A percentile compares a stretch with the other conserved stretches of the same genome.
phyloP scores from a whole-genome alignment of 2,113 vertebrate species.

The Eublepharis macularius region DNA sequence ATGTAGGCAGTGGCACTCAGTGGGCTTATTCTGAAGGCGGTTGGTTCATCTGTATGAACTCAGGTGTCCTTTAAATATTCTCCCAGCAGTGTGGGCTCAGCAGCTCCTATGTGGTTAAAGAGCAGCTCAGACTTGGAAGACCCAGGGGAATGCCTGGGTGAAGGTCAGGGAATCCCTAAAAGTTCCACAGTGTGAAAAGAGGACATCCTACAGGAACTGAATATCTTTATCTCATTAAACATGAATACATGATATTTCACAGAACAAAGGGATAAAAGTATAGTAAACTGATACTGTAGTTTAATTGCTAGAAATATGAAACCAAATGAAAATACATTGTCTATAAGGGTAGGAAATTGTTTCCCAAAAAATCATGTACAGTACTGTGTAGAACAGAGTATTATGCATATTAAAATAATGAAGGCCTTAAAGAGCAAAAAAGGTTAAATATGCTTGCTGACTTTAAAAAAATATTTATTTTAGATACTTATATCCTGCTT shows the following conservation, averaged over 20 bases:
- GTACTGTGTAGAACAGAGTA: neutral
- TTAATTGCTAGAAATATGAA: conserved; percentile 13
- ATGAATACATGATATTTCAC: neutral
- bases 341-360: conserved; percentile 42
- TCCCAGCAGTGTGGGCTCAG: neutral
- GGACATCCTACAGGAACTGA: conserved; percentile 45
- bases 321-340: conserved; percentile 32
- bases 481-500: too few relatives aligned
- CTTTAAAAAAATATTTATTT: neutral
- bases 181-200: neutral
- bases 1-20: neutral
- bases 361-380: conserved; percentile 35
- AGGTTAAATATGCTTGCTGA: neutral
- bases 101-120: neutral
- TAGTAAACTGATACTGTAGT: neutral
- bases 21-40: conserved; percentile 25
- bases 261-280: conserved; percentile 31
- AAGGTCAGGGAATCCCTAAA: neutral
- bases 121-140: neutral
- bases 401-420: conserved; percentile 32
- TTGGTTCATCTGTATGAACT: conserved; percentile 35
- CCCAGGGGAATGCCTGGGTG: neutral
- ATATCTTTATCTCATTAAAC: conserved; percentile 46
- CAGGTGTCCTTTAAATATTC: neutral
- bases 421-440: neutral